Base-by-base conservation (phyloP, 2,888 invertebrate genomes). In the Mantis religiosa region DNA sequence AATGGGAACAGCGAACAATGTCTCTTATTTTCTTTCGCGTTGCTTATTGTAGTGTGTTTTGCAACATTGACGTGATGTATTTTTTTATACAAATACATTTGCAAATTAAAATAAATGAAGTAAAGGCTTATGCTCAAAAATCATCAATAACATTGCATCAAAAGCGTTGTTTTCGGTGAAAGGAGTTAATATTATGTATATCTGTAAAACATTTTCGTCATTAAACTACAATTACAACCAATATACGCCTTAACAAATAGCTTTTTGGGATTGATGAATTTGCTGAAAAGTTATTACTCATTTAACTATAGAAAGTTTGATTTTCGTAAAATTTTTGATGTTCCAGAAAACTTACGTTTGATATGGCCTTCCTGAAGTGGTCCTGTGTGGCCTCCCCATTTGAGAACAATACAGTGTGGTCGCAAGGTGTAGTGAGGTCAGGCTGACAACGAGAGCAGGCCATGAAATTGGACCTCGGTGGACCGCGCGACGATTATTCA, bases 391-490 rank as follows among this genome's bases (percentile, higher is more conserved):
- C 20, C 87, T 71, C 54, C 87, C 87, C 85, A 85, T n/a, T 82
- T 87, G 34, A 14, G 82, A 87, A 87, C 87, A 85, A 85, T 27
- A 30, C n/a, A 47, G n/a, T 84, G 85, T 27, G 47, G 34, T 47
- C 28, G 27, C 34, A 34, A 88, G 83, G 88, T 84, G 88, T 82
- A n/a, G 71, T 71, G 87, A 83, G 82, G 82, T 88, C 82, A 82
- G 84, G 88, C 41, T 81, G 85, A 71, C 54, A 71, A 85, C 85
- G 84, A 85, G 71, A 85, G 81, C 85, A 85, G 85, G 85, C 83
- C 88, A 85, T 84, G 85, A 82, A 82, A 85, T 85, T 88, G 85
- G 82, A 82, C 85, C 88, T 85, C 85, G 88, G 82, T 71, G 54
- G 54, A 71, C 54, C 54, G 54, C 54, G 54, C 54, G 54, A 71